Evolutionary conservation across 2,113 vertebrate species (phyloP).

Genomic region (Oreotragus oreotragus): DNA sequence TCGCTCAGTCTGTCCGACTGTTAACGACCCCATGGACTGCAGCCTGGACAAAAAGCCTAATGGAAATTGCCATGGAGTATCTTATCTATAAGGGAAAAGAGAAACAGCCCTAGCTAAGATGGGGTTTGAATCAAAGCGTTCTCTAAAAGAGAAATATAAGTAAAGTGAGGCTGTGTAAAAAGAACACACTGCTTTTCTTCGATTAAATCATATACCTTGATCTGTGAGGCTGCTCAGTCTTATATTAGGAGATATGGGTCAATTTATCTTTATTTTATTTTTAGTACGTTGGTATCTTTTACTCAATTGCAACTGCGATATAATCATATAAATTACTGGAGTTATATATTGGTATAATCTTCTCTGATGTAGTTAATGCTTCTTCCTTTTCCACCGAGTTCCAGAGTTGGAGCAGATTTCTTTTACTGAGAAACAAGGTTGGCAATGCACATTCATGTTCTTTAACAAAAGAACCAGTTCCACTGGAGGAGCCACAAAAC

Average conservation of each 20-base stretch:
- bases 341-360: neutral
- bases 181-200: neutral
- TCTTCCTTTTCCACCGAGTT: neutral
- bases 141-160: neutral
- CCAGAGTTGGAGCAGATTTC: constrained; percentile 1
- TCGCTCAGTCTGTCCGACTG: no score
- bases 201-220: neutral
- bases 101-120: neutral
- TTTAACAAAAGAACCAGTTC: neutral
- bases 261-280: neutral
- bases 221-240: neutral
- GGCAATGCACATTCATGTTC: neutral
- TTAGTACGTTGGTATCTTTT: neutral
- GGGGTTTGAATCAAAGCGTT: neutral
- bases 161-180: neutral
- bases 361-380: neutral
- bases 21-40: no score
- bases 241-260: neutral
- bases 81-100: neutral
- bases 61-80: neutral
- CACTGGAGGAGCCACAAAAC: neutral
- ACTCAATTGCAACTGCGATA: neutral
- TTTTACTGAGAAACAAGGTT: neutral
- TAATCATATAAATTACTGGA: neutral
- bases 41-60: neutral